Base-by-base conservation (phyloP, 92 coral and sea anemone genomes). In the Porites rus region DNA sequence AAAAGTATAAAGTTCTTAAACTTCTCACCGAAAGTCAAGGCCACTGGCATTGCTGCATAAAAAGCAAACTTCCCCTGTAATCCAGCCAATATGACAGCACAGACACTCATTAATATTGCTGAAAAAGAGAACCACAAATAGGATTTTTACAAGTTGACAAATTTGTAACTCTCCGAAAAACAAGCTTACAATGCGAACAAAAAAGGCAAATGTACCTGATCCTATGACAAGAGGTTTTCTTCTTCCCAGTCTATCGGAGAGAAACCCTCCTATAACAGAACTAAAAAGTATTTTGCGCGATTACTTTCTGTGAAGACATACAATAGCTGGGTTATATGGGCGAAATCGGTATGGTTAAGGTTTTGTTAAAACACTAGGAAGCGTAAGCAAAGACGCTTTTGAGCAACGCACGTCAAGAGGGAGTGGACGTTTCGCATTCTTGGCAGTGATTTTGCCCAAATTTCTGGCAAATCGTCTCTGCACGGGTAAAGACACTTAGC, bases 141-240 rank as follows among this genome's bases (percentile, higher is more conserved):
- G 69, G 24, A 53, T 22, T 1, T 14, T 14, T 56, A 56, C 61
- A 56, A 9, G 61, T 8, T 3, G 61, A 56, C 61, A 56, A 8
- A 10, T 56, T 56, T 56, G 61, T 1, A 56, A 10, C 4, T 14
- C 61, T 14, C 17, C 11, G 12, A 56, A 56, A 10, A 56, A 56
- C 10, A 56, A 56, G 61, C 16, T 8, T 2, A 56, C 7, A 56
- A 56, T 1, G 61, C 61, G 0, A 14, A 24, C 21, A 9, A 56
- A 9, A 9, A 21, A 22, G 24, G 38, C 12, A 8, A 7, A n/a
- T 10, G 20, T 79, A 94, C 98, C 93, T 77, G 99, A 97, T 77
- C 99, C 99, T 50, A 91, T 90, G 24, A 97, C 99, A 59, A 97
- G 88, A 72, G 99, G 99, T 67, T 97, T 97, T 65, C 99, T 90